phyloP scores from a whole-genome alignment of 2,113 vertebrate genomes.

The Neoarius graeffei region DNA sequence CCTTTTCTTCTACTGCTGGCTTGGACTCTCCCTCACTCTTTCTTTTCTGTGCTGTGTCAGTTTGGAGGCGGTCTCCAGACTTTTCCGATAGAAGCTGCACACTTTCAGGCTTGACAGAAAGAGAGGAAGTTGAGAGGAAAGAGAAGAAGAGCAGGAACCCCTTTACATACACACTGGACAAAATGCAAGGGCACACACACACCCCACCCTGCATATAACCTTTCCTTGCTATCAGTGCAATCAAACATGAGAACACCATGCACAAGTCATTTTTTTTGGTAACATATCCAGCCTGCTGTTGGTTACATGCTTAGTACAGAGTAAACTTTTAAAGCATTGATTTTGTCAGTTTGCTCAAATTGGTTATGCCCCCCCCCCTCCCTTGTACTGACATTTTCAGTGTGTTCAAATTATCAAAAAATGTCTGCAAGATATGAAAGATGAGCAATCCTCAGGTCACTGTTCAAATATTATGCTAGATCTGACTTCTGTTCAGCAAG shows the following conservation, averaged over 20 bases:
- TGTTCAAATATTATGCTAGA: too few relatives aligned
- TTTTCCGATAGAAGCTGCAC: conserved; percentile 44
- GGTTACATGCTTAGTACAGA: too few relatives aligned
- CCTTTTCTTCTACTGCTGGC: not conserved
- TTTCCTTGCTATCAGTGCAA: not conserved
- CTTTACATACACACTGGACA: conserved; percentile 27
- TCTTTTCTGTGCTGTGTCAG: conserved; percentile 38
- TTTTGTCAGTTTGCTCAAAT: too few relatives aligned
- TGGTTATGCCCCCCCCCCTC: too few relatives aligned
- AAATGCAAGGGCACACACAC: not conserved
- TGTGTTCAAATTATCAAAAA: too few relatives aligned
- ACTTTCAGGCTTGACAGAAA: conserved; percentile 53
- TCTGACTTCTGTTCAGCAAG: too few relatives aligned
- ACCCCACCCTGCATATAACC: not conserved
- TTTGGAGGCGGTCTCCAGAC: conserved; percentile 32
- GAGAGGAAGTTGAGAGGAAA: conserved; percentile 62
- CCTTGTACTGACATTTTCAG: too few relatives aligned
- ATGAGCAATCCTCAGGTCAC: too few relatives aligned
- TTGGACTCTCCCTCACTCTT: conserved; percentile 6
- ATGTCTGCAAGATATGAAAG: too few relatives aligned
- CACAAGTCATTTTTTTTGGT: not conserved
- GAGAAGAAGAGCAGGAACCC: conserved; percentile 45
- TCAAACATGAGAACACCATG: not conserved
- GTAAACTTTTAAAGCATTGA: too few relatives aligned
- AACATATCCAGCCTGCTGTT: too few relatives aligned